These are phyloP conservation scores for Lepilemur ruficaudatus DNA, from an alignment of 2,797 vertebrate species.

Conservation along the genomic window DNA sequence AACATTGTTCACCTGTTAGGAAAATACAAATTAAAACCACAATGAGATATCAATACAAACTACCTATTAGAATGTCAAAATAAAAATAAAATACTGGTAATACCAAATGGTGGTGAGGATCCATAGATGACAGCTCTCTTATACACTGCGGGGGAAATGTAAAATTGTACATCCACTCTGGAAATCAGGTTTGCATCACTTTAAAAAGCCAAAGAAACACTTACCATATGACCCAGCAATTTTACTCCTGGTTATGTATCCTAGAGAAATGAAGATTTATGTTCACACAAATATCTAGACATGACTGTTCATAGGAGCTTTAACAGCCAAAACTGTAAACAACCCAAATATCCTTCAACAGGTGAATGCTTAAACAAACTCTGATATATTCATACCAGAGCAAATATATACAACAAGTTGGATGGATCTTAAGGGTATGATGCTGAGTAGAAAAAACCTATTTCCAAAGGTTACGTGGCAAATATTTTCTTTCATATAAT, in stretches of 20 bases:
- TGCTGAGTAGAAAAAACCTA: background rate
- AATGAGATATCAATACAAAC: background rate
- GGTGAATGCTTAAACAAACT: background rate
- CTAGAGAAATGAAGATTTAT: background rate
- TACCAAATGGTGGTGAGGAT: background rate
- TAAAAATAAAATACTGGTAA: background rate
- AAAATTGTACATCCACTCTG: background rate
- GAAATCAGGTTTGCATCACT: background rate
- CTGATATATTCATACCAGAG: background rate
- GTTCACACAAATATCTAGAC: background rate
- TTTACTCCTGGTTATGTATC: background rate
- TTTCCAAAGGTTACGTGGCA: background rate
- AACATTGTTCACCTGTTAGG: background rate
- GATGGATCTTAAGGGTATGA: background rate
- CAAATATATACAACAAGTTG: background rate
- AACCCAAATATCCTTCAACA: background rate
- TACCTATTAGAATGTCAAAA: background rate
- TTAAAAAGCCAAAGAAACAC: background rate
- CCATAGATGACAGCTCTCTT: background rate
- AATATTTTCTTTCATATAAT: background rate
- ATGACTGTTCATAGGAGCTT: background rate
- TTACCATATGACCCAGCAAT: background rate
- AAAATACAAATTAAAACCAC: background rate
- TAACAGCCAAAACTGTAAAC: background rate
- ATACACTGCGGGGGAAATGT: background rate